Evolutionary conservation across 2,888 invertebrate genomes (phyloP), one percentile per base, ranked within the genome.

Genomic region (Spialia ferax): DNA sequence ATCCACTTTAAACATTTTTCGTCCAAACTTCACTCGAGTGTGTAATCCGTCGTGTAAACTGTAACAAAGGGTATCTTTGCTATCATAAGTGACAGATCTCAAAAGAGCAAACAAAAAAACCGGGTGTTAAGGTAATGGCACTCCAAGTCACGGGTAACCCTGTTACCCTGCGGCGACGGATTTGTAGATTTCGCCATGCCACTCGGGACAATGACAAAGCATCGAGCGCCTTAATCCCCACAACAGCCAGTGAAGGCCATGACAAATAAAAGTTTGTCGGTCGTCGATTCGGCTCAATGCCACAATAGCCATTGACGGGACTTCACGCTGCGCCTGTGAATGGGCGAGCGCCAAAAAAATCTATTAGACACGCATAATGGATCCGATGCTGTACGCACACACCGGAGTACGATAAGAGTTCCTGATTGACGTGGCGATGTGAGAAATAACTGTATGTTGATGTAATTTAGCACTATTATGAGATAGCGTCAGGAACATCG

Each of bases 291-390:
- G 81, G 76, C 79, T 82, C 77, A 81, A 78, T 78, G 82, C 83
- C 84, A 92, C 90, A 93, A 92, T 92, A 73, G 85, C 88, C 88
- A 92, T 91, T 93, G 87, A 92, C 85, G 86, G 83, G 88, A 81
- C 86, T 81, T 84, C 93, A 91, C 86, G 93, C 93, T 91, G 91
- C 78, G 79, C 79, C 80, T 76, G 84, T 92, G 91, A 93, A 93
- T 93, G 93, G 90, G 82, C 85, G 76, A 84, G 73, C 82, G 86
- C 80, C 83, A 84, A 92, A 93, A 92, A 93, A 91, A 93, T 85
- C 87, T 93, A 93, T 93, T 92, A 93, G 91, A 84, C 86, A 87
- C 90, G 89, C 89, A 89, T 91, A 91, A 91, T 89, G 84, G 88
- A 74, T 75, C 77, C 82, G 84, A 87, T 80, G n/a, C n/a, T n/a